These are phyloP conservation scores for Orthonevra nobilis DNA, from an alignment of 2,888 invertebrate genomes.

Conservation along the genomic window DNA sequence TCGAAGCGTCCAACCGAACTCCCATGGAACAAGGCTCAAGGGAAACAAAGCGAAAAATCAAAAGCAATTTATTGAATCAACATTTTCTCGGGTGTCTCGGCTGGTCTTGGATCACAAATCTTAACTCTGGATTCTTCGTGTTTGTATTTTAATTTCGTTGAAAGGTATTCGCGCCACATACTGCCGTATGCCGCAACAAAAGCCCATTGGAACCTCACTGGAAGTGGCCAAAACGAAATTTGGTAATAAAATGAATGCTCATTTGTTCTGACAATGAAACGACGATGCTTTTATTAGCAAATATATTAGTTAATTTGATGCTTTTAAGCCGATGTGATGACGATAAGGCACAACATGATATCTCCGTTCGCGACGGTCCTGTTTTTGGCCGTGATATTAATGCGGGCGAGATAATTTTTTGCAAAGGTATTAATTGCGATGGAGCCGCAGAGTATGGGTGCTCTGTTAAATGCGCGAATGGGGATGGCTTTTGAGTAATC, in stretches of 20 bases:
- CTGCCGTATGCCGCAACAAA: constrained; percentile 16
- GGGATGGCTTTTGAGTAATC: constrained; percentile 26
- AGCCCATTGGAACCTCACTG: constrained; percentile 4
- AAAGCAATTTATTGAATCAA: constrained; percentile 68
- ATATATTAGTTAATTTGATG: constrained; percentile 70
- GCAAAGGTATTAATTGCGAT: constrained; percentile 61
- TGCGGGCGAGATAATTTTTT: constrained; percentile 53
- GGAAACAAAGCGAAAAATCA: constrained; percentile 61
- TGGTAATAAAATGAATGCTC: constrained; percentile 68
- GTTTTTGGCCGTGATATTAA: constrained; percentile 38
- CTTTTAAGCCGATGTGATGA: constrained; percentile 68
- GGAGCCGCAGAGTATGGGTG: constrained; percentile 22
- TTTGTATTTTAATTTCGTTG: constrained; percentile 36
- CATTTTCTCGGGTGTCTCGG: constrained; percentile 45
- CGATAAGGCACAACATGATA: constrained; percentile 64
- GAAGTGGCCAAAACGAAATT: constrained; percentile 56
- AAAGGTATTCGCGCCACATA: constrained; percentile 58
- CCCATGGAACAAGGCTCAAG: constrained; percentile 21
- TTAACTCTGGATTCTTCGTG: constrained; percentile 7
- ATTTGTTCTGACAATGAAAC: constrained; percentile 70
- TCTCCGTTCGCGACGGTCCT: constrained; percentile 8
- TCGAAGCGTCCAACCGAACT: constrained; percentile 17
- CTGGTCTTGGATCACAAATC: too few species aligned
- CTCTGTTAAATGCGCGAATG: constrained; percentile 33
- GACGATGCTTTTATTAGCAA: constrained; percentile 70